Percentiles rank a stretch among this genome's conserved stretches.
These are phyloP conservation scores for Lathronympha strigana DNA, from an alignment of 2,888 invertebrate species.

Conservation along the genomic window DNA sequence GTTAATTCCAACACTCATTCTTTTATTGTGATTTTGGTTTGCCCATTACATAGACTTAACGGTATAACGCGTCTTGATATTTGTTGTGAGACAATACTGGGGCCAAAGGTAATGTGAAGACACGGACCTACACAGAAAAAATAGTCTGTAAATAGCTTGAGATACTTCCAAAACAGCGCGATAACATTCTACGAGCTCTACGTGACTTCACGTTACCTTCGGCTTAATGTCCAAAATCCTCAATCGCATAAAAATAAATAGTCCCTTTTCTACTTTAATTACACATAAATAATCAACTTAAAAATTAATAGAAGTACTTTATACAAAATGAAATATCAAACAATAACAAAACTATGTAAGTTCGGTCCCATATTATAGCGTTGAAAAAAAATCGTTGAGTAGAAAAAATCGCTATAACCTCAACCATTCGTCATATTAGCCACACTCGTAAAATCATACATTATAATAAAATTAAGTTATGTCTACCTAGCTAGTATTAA, in stretches of 20 bases:
- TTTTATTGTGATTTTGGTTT: conserved; percentile 82
- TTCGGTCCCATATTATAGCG: conserved; percentile 62
- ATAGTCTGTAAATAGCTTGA: conserved; percentile 40
- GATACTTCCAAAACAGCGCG: conserved; percentile 44
- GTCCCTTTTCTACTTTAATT: conserved; percentile 71
- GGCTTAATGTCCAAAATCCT: conserved; percentile 64
- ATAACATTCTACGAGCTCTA: conserved; percentile 43
- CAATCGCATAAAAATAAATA: conserved; percentile 75
- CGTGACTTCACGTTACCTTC: conserved; percentile 65
- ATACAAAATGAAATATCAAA: conserved; percentile 70
- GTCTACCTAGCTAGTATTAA: conserved; percentile 73
- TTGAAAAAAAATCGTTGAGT: conserved; percentile 44
- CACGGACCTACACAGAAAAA: conserved; percentile 49
- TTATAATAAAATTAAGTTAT: conserved; percentile 65
- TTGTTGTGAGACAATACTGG: conserved; percentile 79
- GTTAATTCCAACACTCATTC: conserved; percentile 85
- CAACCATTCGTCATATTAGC: conserved; percentile 71
- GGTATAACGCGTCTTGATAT: conserved; percentile 74
- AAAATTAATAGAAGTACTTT: conserved; percentile 68
- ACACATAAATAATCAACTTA: conserved; percentile 79
- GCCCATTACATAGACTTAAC: conserved; percentile 70
- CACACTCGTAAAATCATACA: conserved; percentile 62
- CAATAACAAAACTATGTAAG: conserved; percentile 54
- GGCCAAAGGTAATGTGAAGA: conserved; percentile 60
- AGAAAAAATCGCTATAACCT: conserved; percentile 60